Evolutionary conservation across 2,113 vertebrate species (phyloP), one percentile per base, ranked within the genome.

Genomic region (Sigmodon hispidus): DNA sequence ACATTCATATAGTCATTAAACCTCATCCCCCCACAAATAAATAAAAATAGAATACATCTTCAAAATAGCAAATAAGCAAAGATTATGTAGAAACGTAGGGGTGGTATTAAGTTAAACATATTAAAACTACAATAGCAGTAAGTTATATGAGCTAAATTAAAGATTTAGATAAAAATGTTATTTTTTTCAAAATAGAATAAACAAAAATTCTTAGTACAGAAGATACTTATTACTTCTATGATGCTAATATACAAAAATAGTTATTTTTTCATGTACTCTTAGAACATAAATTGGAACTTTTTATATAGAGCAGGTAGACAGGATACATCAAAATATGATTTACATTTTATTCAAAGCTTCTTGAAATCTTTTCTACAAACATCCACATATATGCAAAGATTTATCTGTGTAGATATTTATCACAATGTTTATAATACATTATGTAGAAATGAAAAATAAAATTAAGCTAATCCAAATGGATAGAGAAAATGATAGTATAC

Each of bases 281-380:
- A 29, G 19, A 59, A 4, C 34, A 2, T 57, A 87, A 55, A 59
- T 65, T 57, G 50, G 3, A 76, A 7, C 7, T 55, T n/a, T 36
- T 81, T 94, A 55, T 87, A 52, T 34, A 55, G 3, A 83, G 12
- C 1, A 65, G 22, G 36, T 79, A 77, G 11, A 48, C 11, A 94
- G 40, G 21, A 72, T 83, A 31, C 52, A 59, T 43, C 3, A 90
- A 65, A 93, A 72, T 50, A 94, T 93, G n/a, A 95, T 86, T 81
- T 80, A 10, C 6, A 45, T 91, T 89, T 91, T 22, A 93, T 26
- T 76, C 4, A 84, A 59, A 50, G 59, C 6, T 84, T 77, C 15
- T 81, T 76, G 94, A 29, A 89, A 22, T 70, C n/a, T 89, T 75
- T 57, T 22, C 8, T 93, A 61, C 3, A 93, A 69, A 16, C 26